A percentile compares a stretch with the other conserved stretches of the same genome.
phyloP scores from a whole-genome alignment of 2,797 vertebrate genomes.

The Oreonectes daqikongensis region DNA sequence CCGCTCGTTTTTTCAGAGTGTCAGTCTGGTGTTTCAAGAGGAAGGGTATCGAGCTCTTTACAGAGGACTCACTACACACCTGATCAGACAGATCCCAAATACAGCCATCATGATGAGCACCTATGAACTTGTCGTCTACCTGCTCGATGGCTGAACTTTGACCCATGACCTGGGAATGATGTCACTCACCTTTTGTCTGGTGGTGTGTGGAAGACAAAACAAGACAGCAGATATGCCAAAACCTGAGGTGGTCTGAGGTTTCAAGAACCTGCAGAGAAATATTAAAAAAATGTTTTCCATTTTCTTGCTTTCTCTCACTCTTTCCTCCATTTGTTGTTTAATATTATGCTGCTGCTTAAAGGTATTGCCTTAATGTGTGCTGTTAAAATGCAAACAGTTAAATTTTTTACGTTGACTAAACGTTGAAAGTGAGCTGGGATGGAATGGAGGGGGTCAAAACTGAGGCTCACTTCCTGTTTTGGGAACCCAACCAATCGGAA shows the following conservation, averaged over 20 bases:
- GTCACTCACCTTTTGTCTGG: neutral
- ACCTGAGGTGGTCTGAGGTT: neutral
- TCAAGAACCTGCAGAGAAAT: neutral
- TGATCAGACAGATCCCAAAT: conserved; percentile 96
- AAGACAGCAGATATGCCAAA: neutral
- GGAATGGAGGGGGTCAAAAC: neutral
- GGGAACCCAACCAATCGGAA: neutral
- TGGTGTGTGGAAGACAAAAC: conserved; percentile 4
- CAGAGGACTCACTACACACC: conserved; percentile 92
- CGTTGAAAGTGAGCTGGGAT: neutral
- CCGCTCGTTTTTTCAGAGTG: conserved; percentile 92
- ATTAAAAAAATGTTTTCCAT: neutral
- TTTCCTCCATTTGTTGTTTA: neutral
- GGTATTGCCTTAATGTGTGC: neutral
- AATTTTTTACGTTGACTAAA: neutral
- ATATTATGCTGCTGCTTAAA: conserved; percentile 15
- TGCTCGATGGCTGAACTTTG: conserved; percentile 83
- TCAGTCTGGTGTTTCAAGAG: conserved; percentile 86
- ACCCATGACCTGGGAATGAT: neutral
- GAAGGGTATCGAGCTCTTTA: conserved; percentile 94
- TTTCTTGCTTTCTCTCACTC: neutral
- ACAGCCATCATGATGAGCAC: conserved; percentile 99
- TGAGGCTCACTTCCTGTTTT: neutral
- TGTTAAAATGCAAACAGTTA: neutral
- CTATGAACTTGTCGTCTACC: conserved; percentile 95